A percentile compares a stretch with the other conserved stretches of the same genome.
These are phyloP conservation scores for Macrotis lagotis DNA, from an alignment of 2,113 vertebrate species.

Conservation along the genomic window DNA sequence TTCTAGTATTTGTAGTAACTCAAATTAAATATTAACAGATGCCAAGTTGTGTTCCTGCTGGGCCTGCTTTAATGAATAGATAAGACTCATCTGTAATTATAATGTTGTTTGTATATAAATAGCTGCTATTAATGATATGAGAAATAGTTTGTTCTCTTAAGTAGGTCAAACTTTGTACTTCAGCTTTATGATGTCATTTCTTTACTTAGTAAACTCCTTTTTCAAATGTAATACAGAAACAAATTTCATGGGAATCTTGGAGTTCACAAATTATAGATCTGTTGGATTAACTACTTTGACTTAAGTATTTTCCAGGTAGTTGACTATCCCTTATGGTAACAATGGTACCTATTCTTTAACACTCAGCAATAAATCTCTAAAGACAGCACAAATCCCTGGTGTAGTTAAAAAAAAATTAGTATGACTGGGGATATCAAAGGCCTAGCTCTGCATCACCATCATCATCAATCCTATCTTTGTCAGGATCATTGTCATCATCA, in stretches of 20 bases:
- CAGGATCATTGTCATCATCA: no score
- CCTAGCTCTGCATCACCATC: neutral
- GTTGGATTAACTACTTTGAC: neutral
- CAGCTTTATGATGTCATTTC: neutral
- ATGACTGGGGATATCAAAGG: neutral
- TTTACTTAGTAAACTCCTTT: neutral
- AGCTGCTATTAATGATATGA: conserved; percentile 60
- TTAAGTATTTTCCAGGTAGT: neutral
- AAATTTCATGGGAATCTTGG: neutral
- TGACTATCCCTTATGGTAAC: neutral
- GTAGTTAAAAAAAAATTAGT: neutral
- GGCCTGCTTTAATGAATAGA: conserved; percentile 77
- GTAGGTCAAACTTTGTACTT: conserved; percentile 71
- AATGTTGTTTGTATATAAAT: conserved; percentile 71
- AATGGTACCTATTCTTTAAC: neutral
- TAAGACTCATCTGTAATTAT: conserved; percentile 79
- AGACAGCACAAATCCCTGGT: neutral
- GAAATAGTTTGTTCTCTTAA: conserved; percentile 62
- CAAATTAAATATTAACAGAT: conserved; percentile 71
- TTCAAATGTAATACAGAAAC: neutral
- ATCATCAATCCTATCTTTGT: neutral
- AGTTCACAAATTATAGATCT: neutral
- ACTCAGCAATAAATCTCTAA: neutral
- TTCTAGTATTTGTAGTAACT: conserved; percentile 62
- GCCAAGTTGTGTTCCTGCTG: conserved; percentile 72